These are phyloP conservation scores for Oophaga pumilio DNA, from an alignment of 2,113 vertebrate genomes.

Conservation along the genomic window DNA sequence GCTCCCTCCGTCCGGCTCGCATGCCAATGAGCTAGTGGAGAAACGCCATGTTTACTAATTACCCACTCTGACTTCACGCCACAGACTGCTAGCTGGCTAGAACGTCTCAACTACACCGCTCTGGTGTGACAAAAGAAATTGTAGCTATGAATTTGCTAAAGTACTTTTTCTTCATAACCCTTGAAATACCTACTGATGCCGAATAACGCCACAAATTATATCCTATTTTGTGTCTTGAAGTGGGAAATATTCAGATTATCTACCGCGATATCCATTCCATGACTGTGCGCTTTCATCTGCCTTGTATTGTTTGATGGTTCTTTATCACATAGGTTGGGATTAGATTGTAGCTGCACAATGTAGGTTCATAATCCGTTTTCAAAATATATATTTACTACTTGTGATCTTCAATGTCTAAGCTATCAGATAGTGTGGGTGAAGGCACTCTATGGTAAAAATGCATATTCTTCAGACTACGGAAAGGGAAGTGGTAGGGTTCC, in stretches of 20 bases:
- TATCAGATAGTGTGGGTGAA: no score
- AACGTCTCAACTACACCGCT: constrained; percentile 99
- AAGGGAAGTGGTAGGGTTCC: no score
- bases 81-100: constrained; percentile 80
- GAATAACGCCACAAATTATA: background rate
- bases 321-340: background rate
- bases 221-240: background rate
- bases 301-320: background rate
- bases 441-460: no score
- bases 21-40: constrained; percentile 99
- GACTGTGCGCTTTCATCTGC: background rate
- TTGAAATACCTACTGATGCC: constrained; percentile 5
- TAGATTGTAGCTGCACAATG: no score
- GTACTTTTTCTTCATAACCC: constrained; percentile 58
- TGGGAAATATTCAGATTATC: constrained; percentile 6
- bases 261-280: background rate
- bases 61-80: constrained; percentile 96
- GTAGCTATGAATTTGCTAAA: constrained; percentile 90
- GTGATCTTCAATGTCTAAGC: no score
- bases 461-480: no score
- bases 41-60: constrained; percentile 99
- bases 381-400: no score
- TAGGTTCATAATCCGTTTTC: background rate
- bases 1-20: constrained; percentile 98
- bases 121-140: constrained; percentile 85